Conservation (phyloP, 2,888 invertebrate genomes). For the Leucozona laternaria region DNA sequence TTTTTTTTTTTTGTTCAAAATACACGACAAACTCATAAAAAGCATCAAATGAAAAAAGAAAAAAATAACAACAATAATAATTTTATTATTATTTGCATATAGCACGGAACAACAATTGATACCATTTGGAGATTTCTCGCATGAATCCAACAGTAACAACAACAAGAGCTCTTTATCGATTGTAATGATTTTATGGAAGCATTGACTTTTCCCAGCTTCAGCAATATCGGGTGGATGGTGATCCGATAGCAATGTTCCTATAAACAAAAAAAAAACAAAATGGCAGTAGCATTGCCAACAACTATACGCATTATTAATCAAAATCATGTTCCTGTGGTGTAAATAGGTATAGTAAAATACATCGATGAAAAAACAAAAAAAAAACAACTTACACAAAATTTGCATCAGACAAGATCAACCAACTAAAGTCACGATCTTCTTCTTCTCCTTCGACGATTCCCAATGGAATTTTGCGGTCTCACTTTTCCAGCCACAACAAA, state of each 20-base stretch:
- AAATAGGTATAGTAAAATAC: not conserved
- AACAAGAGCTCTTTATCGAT: conserved; percentile 22
- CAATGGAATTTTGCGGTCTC: conserved; percentile 58
- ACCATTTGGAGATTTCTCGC: conserved; percentile 47
- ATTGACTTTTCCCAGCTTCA: conserved; percentile 58
- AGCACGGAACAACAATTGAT: conserved; percentile 64
- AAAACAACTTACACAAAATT: conserved; percentile 24
- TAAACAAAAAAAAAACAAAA: conserved; percentile 4
- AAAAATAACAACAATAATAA: conserved; percentile 57
- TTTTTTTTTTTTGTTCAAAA: not conserved
- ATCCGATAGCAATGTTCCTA: not conserved
- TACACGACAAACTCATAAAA: conserved; percentile 62
- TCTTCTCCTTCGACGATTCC: conserved; percentile 22
- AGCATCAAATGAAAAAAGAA: conserved; percentile 37
- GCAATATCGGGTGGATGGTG: not conserved
- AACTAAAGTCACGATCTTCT: conserved; percentile 68
- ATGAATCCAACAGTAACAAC: not conserved
- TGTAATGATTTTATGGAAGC: conserved; percentile 51
- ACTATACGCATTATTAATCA: conserved; percentile 69
- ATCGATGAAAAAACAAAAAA: not conserved
- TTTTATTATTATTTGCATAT: conserved; percentile 72
- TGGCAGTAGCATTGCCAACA: conserved; percentile 22
- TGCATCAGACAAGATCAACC: conserved; percentile 53
- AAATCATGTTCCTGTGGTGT: conserved; percentile 57
- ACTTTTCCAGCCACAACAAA: conserved; percentile 22